Evolutionary conservation across 2,113 vertebrate species (phyloP).

Genomic region (Regulus satrapa): DNA sequence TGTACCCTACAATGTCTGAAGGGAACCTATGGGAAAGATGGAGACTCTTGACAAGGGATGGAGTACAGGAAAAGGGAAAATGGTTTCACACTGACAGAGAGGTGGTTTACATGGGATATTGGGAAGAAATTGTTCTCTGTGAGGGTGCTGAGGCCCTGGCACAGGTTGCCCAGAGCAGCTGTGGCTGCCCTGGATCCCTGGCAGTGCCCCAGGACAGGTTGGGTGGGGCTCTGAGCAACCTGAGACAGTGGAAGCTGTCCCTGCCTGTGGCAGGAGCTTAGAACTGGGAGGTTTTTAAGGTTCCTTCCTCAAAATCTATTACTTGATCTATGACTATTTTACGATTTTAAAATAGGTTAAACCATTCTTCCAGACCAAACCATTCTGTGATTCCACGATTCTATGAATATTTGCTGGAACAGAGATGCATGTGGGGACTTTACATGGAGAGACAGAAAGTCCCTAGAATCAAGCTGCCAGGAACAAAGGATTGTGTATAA

Average conservation of each 20-base stretch:
- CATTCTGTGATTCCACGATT: neutral
- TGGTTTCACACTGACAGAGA: neutral
- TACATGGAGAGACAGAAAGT: neutral
- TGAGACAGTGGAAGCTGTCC: neutral
- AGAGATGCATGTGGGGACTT: neutral
- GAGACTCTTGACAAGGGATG: neutral
- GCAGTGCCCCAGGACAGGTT: fast-evolving
- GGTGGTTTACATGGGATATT: fast-evolving
- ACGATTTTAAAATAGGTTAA: too few species aligned
- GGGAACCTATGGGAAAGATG: neutral
- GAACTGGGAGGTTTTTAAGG: neutral
- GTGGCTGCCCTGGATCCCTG: neutral
- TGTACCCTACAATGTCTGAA: neutral
- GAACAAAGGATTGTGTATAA: neutral
- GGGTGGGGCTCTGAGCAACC: neutral
- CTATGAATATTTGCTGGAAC: neutral
- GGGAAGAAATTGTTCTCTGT: fast-evolving
- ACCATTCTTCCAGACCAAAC: neutral
- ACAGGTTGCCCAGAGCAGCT: neutral
- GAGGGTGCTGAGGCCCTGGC: neutral
- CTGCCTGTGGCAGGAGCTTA: neutral
- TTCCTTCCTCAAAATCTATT: too few species aligned
- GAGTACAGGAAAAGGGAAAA: neutral
- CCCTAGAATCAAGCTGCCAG: neutral
- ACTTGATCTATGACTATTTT: too few species aligned